Conservation (phyloP, 2,113 vertebrate species). For the Pandion haliaetus region DNA sequence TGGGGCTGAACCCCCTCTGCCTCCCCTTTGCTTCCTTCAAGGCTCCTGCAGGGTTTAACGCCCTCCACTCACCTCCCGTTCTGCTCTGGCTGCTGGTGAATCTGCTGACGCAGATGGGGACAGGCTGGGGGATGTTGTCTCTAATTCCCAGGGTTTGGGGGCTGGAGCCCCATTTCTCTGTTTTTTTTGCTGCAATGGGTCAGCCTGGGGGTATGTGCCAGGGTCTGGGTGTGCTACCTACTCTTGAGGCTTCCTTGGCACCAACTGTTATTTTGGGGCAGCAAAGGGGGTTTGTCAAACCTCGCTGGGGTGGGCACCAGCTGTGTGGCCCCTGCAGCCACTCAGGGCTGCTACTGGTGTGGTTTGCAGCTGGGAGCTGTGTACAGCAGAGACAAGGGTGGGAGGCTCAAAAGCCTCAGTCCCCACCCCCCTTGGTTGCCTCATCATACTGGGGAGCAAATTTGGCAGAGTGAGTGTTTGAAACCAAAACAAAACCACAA, state of each 20-base stretch:
- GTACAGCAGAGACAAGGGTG: no score
- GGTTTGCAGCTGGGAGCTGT: neutral
- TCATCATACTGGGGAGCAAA: neutral
- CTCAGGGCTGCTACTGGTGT: neutral
- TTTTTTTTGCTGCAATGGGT: neutral
- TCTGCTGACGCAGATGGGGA: accelerated
- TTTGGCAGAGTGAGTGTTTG: neutral
- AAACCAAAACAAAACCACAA: neutral
- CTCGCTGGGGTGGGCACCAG: accelerated
- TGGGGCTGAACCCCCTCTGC: neutral
- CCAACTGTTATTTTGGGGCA: neutral
- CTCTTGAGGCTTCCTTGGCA: neutral
- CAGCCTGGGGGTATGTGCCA: neutral
- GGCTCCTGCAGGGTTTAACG: neutral
- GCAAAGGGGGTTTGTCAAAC: neutral
- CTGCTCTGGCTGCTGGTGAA: neutral
- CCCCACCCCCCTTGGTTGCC: neutral
- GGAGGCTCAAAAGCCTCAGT: neutral
- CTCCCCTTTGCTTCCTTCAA: neutral
- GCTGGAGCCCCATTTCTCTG: neutral
- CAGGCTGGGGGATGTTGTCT: accelerated
- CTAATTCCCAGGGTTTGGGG: neutral
- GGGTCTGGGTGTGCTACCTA: neutral
- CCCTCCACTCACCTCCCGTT: accelerated
- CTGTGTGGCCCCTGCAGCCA: neutral